Conservation (phyloP, 2,797 vertebrate genomes). For the Centroberyx gerrardi region DNA sequence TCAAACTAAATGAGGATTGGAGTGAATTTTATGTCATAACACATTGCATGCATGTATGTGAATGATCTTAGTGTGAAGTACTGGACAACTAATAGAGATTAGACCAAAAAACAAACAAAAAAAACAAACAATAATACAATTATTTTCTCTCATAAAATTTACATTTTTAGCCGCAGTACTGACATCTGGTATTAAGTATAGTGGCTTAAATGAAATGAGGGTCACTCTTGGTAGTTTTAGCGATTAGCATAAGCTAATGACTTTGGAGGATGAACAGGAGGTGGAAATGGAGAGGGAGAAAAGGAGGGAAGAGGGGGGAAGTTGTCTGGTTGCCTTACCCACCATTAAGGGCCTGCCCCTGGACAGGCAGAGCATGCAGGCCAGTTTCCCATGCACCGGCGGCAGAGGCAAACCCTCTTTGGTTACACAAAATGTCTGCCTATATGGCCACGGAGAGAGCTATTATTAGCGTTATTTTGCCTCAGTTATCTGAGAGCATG, state of each 20-base stretch:
- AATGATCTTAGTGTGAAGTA: not conserved
- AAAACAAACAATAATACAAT: slow-evolving; percentile 36
- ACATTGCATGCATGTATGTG: not conserved
- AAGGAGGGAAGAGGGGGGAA: slow-evolving; percentile 67
- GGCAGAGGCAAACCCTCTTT: slow-evolving; percentile 78
- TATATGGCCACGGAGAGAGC: slow-evolving; percentile 70
- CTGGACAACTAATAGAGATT: slow-evolving; percentile 25
- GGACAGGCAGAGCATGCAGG: slow-evolving; percentile 59
- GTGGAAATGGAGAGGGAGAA: slow-evolving; percentile 67
- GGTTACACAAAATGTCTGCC: slow-evolving; percentile 90
- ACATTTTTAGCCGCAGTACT: slow-evolving; percentile 61
- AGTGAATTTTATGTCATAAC: not conserved
- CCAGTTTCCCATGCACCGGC: slow-evolving; percentile 81
- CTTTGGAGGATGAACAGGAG: slow-evolving; percentile 81
- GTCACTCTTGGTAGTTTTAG: slow-evolving; percentile 75
- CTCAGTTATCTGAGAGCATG: slow-evolving; percentile 89
- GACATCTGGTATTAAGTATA: slow-evolving; percentile 69
- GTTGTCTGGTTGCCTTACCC: slow-evolving; percentile 66
- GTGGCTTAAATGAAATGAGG: slow-evolving; percentile 71
- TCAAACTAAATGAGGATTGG: not conserved
- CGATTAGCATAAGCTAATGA: slow-evolving; percentile 83
- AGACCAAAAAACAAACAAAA: slow-evolving; percentile 43
- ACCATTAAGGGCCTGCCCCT: slow-evolving; percentile 75
- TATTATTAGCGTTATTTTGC: slow-evolving; percentile 92
- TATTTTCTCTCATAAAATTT: slow-evolving; percentile 59